Conservation (phyloP, 2,113 vertebrate genomes). For the Pteruthius melanotis region DNA sequence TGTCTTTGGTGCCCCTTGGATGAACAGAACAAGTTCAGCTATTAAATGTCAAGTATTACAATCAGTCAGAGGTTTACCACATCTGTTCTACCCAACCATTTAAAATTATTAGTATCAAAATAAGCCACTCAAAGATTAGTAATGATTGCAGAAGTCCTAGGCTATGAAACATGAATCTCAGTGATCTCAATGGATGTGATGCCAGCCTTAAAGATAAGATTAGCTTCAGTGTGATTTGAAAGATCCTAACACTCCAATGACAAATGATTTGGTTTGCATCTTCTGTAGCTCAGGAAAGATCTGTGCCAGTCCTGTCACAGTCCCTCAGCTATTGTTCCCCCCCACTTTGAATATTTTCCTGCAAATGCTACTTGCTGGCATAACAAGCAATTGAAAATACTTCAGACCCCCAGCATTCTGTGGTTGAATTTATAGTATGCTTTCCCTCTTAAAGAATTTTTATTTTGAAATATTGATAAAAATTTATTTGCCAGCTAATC, state of each 20-base stretch:
- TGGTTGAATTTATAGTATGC: background rate
- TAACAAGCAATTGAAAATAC: background rate
- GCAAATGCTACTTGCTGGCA: background rate
- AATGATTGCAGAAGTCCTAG: background rate
- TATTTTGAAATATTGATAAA: background rate
- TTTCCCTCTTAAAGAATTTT: background rate
- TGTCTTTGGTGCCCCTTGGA: background rate
- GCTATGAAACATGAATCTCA: background rate
- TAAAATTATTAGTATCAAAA: background rate
- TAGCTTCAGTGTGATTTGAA: background rate
- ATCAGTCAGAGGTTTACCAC: background rate
- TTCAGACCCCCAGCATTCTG: background rate
- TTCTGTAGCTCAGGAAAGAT: background rate
- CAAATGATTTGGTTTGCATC: background rate
- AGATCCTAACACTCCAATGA: background rate
- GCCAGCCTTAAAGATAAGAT: background rate
- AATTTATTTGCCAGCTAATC: background rate
- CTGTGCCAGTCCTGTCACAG: background rate
- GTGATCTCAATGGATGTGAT: background rate
- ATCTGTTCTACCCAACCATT: background rate
- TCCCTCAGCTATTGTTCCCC: background rate
- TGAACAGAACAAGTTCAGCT: background rate
- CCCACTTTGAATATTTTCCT: background rate
- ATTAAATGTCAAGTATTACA: background rate
- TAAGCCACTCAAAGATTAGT: background rate